These are phyloP conservation scores for Dione juno DNA, from an alignment of 2,888 invertebrate genomes.

Conservation along the genomic window DNA sequence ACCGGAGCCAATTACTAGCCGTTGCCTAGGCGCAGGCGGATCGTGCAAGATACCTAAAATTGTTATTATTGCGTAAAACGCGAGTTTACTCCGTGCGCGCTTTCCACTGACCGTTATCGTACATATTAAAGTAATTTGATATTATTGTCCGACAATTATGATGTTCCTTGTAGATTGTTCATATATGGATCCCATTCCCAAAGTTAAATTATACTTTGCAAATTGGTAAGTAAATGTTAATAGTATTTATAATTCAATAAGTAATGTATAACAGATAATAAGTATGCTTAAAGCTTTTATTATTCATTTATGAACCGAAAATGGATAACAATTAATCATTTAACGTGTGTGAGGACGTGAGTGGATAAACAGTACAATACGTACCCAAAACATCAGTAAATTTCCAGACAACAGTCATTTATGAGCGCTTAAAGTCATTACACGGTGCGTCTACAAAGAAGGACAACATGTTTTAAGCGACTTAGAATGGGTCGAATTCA, in stretches of 20 bases:
- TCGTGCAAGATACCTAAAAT: conserved; percentile 75
- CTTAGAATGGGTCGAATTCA: conserved; percentile 69
- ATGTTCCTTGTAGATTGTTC: neutral
- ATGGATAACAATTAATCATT: conserved; percentile 65
- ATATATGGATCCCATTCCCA: neutral
- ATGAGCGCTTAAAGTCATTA: conserved; percentile 79
- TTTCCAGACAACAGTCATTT: conserved; percentile 76
- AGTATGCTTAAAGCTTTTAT: conserved; percentile 20
- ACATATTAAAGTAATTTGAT: conserved; percentile 5
- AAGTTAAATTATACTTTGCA: neutral
- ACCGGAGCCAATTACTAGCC: conserved; percentile 78
- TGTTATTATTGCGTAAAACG: conserved; percentile 75
- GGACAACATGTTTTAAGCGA: conserved; percentile 70
- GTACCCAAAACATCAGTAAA: conserved; percentile 67
- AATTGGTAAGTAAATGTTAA: neutral
- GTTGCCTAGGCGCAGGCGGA: conserved; percentile 76
- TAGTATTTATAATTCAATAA: conserved; percentile 5
- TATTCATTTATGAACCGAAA: conserved; percentile 32
- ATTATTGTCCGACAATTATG: neutral
- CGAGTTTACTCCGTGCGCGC: conserved; percentile 65
- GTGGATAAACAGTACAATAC: conserved; percentile 61
- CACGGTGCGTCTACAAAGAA: conserved; percentile 72
- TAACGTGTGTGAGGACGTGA: conserved; percentile 50
- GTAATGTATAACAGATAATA: conserved; percentile 8
- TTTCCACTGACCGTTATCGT: conserved; percentile 29